Evolutionary conservation across 2,888 invertebrate species (phyloP).

Genomic region (Hydropsyche betteni): DNA sequence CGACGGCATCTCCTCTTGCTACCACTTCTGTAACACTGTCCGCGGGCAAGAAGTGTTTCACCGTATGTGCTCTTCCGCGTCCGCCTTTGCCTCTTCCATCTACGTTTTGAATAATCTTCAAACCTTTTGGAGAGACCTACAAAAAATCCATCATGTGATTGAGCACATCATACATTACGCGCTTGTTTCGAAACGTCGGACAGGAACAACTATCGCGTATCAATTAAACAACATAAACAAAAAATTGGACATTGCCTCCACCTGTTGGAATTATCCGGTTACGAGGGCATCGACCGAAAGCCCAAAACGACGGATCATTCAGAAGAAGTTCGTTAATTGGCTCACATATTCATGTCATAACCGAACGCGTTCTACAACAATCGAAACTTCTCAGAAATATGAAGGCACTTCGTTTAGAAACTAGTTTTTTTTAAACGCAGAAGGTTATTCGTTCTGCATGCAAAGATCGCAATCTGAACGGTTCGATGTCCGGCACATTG

Average conservation of each 20-base stretch:
- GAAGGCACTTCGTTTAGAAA: background rate
- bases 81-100: slow-evolving; percentile 55
- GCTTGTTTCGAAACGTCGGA: background rate
- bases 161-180: background rate
- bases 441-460: slow-evolving; percentile 7
- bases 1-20: slow-evolving; percentile 92
- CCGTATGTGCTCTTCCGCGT: slow-evolving; percentile 71
- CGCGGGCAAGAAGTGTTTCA: slow-evolving; percentile 94
- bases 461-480: background rate
- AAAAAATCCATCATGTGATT: background rate
- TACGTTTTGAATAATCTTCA: slow-evolving; percentile 90
- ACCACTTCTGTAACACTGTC: slow-evolving; percentile 92
- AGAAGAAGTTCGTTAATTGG: slow-evolving; percentile 18
- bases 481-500: background rate
- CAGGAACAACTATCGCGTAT: background rate
- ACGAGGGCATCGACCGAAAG: slow-evolving; percentile 19
- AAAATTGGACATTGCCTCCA: slow-evolving; percentile 1
- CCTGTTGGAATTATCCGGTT: slow-evolving; percentile 14
- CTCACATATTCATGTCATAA: slow-evolving; percentile 27
- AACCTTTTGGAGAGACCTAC: slow-evolving; percentile 87
- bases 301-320: background rate
- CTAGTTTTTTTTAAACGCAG: background rate
- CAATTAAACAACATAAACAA: background rate
- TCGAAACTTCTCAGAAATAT: slow-evolving; percentile 1
- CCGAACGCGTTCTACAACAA: slow-evolving; percentile 7